Base-by-base conservation (phyloP, 2,888 invertebrate species). In the Eurois occulta region DNA sequence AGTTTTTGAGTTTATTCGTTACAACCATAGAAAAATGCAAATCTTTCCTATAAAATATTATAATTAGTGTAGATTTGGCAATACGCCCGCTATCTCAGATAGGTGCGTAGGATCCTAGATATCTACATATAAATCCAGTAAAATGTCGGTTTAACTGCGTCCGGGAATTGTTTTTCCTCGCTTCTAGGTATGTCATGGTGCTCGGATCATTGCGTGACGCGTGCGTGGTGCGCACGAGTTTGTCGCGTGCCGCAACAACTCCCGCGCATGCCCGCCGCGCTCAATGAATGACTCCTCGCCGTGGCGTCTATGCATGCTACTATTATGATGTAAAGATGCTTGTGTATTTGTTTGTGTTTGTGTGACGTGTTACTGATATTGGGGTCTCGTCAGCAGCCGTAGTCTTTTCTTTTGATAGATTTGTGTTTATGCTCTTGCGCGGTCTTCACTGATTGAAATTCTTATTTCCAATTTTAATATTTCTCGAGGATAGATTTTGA, bases 151-250 rank as follows among this genome's bases (percentile, higher is more conserved):
- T 86, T 78, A 58, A 76, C 60, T 75, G 62, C 75, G 32, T 69
- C 58, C 78, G 52, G 84, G 87, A 88, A 88, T 87, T 88, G 86
- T 88, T 90, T 90, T 91, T 88, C 87, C 88, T 85, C 73, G 81
- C 89, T 92, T 92, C 83, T 90, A 88, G 74, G 83, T 71, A 88
- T 75, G 83, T 71, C 73, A 76, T 81, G 78, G 74, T 85, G 88
- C 77, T 65, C 65, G 41, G 41, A 41, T n/a, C 64, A 84, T 21
- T 38, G 90, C 90, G 91, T 90, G 91, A 78, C 55, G 65, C 77
- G 78, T 78, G 92, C 94, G 93, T 95, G 95, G 69, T 66, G 80
- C 78, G 86, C 95, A 95, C 92, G 94, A 91, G 91, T 80, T n/a
- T 2, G 7, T 21, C 93, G 90, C 96, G 94, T 95, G 96, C 72